A percentile compares a stretch with the other conserved stretches of the same genome.
Conservation (phyloP, 2,797 vertebrate species). For the Paramormyrops hopkinsi region DNA sequence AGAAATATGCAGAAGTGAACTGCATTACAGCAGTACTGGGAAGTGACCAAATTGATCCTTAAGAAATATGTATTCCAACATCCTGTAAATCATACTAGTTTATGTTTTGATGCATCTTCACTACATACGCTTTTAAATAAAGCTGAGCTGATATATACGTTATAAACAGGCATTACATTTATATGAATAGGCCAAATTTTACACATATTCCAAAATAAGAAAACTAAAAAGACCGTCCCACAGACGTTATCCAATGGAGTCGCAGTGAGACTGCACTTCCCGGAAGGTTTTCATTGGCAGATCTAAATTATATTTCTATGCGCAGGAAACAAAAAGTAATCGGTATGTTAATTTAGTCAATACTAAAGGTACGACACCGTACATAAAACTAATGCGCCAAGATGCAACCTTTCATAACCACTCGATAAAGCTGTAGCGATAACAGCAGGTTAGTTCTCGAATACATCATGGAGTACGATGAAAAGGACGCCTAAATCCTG, state of each 20-base stretch:
- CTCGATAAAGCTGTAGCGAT: not conserved
- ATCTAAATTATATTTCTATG: not conserved
- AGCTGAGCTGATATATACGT: not conserved
- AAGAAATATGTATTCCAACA: not conserved
- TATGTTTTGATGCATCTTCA: not conserved
- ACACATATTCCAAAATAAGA: not conserved
- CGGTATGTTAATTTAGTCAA: not conserved
- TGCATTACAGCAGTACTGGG: not conserved
- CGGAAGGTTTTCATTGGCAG: not conserved
- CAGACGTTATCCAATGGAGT: not conserved
- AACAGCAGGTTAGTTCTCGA: not conserved
- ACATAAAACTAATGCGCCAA: not conserved
- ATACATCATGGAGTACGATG: not conserved
- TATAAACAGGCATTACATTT: not conserved
- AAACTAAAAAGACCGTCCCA: not conserved
- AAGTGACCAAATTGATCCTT: not conserved
- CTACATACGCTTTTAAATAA: not conserved
- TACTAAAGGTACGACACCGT: not conserved
- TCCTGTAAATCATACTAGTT: not conserved
- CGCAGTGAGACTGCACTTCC: not conserved
- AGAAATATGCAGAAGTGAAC: not conserved
- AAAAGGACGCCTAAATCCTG: not conserved
- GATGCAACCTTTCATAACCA: not conserved
- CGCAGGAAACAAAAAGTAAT: not conserved
- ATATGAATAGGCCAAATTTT: not conserved